These are phyloP conservation scores for Cephalotes varians DNA, from an alignment of 2,888 invertebrate genomes.

Conservation along the genomic window DNA sequence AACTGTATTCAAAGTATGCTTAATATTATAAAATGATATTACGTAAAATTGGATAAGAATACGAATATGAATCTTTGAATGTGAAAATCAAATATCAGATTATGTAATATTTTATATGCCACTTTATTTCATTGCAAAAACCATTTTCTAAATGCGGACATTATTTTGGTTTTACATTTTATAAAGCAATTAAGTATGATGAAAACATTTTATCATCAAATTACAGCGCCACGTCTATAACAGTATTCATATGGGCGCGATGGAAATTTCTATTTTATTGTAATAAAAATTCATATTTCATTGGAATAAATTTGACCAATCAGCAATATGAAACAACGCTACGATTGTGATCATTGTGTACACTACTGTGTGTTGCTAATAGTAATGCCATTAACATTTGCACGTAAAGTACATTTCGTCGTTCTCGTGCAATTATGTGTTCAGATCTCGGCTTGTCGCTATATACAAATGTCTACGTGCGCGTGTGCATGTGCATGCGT, in stretches of 20 bases:
- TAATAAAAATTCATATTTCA: constrained; percentile 39
- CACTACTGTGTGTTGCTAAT: constrained; percentile 25
- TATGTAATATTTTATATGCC: constrained; percentile 9
- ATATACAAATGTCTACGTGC: background rate
- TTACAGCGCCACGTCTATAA: background rate
- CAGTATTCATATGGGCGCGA: background rate
- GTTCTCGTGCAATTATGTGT: constrained; percentile 38
- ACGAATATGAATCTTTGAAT: background rate
- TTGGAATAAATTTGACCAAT: constrained; percentile 35
- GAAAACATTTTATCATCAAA: constrained; percentile 43
- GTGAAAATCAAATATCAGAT: background rate
- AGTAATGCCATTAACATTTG: constrained; percentile 47
- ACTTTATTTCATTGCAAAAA: constrained; percentile 30
- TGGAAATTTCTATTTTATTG: constrained; percentile 41
- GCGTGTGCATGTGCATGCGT: background rate
- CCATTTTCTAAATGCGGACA: constrained; percentile 20
- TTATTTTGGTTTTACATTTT: constrained; percentile 40
- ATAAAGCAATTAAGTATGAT: constrained; percentile 37
- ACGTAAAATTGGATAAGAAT: background rate
- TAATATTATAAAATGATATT: background rate
- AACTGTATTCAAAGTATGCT: background rate
- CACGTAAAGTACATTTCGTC: constrained; percentile 43
- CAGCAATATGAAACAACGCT: background rate
- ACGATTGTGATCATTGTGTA: constrained; percentile 15
- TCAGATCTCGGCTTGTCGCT: constrained; percentile 26